Evolutionary conservation across 1,140 invertebrate genomes (phyloP), one percentile per base, ranked within the genome.

Genomic region (Saccostrea glomerata): DNA sequence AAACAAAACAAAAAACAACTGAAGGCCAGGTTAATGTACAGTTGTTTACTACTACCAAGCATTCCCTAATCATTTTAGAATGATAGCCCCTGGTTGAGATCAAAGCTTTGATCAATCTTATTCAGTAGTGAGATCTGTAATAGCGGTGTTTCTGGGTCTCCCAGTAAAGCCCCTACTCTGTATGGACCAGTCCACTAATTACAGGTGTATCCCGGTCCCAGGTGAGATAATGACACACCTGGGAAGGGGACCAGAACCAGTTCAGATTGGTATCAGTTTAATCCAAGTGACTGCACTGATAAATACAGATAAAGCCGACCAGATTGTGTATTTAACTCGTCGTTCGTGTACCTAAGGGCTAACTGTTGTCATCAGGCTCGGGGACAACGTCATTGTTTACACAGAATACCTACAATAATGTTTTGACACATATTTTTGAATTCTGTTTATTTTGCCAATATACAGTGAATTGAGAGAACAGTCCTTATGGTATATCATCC

Each of bases 161-260:
- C n/a, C 36, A n/a, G 73, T 30, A 15, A 17, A 77, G 7, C 58
- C 25, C 23, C 20, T 5, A 0, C 7, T 23, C 15, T 30, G 20
- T 30, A 12, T 82, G 23, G 25, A 15, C 40, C 30, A 77, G 70
- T 30, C 13, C 30, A 25, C 25, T 77, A 77, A 77, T 77, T 77
- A 77, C 70, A 77, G 70, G 70, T 77, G 70, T 77, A 12, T 25
- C 25, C 70, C 30, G 25, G 58, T 77, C 70, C 11, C 70, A 77
- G 70, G 70, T 77, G 70, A 77, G 70, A 77, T 77, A 77, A 77
- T 77, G 12, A 17, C 25, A 77, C 70, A 77, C 70, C 70, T 77
- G 25, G 70, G 70, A 13, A 30, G 11, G 70, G 11, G 66, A 30
- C 12, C 36, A 54, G 47, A 54, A 84, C n/a, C 55, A 17, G 17